Conservation (phyloP, 2,797 vertebrate genomes). For the Phrynocephalus guinanensis region DNA sequence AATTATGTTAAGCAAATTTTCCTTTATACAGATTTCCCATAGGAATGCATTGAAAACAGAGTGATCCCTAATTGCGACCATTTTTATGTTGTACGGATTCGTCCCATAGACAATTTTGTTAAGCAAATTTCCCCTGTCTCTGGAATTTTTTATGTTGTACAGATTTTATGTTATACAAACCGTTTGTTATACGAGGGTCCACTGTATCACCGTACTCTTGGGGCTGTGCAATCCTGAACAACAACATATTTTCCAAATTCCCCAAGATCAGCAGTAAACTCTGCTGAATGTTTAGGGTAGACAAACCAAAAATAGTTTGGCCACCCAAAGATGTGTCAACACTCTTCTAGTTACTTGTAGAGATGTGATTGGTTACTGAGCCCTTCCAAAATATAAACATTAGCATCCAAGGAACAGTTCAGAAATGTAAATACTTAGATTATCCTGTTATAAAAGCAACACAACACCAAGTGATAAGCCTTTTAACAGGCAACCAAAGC, state of each 20-base stretch:
- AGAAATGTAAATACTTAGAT: slow-evolving; percentile 29
- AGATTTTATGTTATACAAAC: no score
- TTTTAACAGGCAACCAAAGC: slow-evolving; percentile 39
- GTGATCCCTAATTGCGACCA: no score
- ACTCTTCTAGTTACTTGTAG: not conserved
- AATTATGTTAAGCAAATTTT: no score
- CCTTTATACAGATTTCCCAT: no score
- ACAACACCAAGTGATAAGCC: slow-evolving; percentile 8
- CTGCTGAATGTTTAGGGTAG: not conserved
- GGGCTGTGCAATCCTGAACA: no score
- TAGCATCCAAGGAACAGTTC: slow-evolving; percentile 21
- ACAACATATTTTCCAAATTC: not conserved
- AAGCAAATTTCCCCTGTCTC: no score
- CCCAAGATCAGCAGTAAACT: not conserved
- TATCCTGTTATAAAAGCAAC: slow-evolving; percentile 35
- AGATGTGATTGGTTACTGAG: not conserved
- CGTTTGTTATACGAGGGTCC: no score
- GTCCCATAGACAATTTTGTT: no score
- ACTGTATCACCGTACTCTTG: no score
- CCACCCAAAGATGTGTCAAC: not conserved
- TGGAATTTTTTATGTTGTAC: no score
- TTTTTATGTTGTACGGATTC: no score
- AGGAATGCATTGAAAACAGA: no score
- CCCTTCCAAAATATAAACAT: slow-evolving; percentile 20
- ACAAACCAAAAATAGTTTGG: not conserved